phyloP scores from a whole-genome alignment of 2,888 invertebrate genomes.

The Pammene aurita region DNA sequence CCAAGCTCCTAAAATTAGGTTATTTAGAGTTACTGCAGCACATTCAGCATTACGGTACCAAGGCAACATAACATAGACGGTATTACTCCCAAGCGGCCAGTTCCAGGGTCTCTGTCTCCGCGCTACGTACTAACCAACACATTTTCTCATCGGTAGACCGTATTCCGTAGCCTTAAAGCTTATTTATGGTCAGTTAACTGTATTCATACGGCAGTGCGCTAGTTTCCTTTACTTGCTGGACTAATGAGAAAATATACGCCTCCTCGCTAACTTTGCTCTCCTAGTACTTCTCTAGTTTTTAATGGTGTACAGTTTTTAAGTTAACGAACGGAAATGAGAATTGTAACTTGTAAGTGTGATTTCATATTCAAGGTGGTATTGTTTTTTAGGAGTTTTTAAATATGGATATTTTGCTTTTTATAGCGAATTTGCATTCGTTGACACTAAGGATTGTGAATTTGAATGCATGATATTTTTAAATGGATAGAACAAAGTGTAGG shows the following conservation, averaged over 20 bases:
- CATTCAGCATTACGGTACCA: slow-evolving; percentile 37
- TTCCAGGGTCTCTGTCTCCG: slow-evolving; percentile 37
- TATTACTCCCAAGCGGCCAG: slow-evolving; percentile 36
- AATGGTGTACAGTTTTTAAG: slow-evolving; percentile 49
- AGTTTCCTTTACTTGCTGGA: slow-evolving; percentile 57
- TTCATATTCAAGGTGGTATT: slow-evolving; percentile 25
- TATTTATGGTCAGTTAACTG: neutral
- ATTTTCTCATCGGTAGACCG: neutral
- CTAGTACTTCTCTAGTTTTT: slow-evolving; percentile 64
- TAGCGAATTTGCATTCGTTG: too few species aligned
- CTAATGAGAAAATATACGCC: slow-evolving; percentile 75
- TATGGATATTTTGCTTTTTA: neutral
- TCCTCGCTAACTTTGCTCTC: slow-evolving; percentile 55
- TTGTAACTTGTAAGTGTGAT: slow-evolving; percentile 36
- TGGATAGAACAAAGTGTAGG: too few species aligned
- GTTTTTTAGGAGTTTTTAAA: slow-evolving; percentile 7
- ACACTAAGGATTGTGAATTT: too few species aligned
- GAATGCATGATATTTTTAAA: too few species aligned
- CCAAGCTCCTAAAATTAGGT: slow-evolving; percentile 34
- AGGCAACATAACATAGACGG: slow-evolving; percentile 28
- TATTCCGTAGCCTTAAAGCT: neutral
- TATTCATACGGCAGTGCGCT: slow-evolving; percentile 44
- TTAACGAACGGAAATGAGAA: slow-evolving; percentile 37
- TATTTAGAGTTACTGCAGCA: slow-evolving; percentile 40
- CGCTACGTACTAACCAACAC: neutral